phyloP scores from a whole-genome alignment of 2,797 vertebrate species.

The Siniperca scherzeri region DNA sequence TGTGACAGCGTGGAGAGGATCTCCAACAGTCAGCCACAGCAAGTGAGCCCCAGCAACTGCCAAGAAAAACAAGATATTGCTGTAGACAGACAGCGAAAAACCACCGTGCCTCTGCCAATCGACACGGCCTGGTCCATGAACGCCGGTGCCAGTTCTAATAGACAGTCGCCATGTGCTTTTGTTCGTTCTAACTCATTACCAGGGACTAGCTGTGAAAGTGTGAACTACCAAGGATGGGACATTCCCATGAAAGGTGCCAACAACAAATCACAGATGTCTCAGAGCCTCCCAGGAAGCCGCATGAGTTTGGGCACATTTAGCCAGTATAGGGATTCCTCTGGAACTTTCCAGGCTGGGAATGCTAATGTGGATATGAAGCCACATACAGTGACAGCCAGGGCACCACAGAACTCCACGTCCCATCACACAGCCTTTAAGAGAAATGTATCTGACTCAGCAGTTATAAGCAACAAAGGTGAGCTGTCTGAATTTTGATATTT shows the following conservation, averaged over 20 bases:
- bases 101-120: slow-evolving; percentile 43
- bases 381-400: slow-evolving; percentile 34
- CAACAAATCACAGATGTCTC: slow-evolving; percentile 58
- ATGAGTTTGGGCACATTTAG: slow-evolving; percentile 79
- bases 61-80: slow-evolving; percentile 29
- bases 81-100: slow-evolving; percentile 29
- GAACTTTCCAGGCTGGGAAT: slow-evolving; percentile 51
- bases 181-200: slow-evolving; percentile 81
- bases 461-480: slow-evolving; percentile 88
- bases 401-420: slow-evolving; percentile 41
- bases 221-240: slow-evolving; percentile 69
- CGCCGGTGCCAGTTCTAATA: not conserved
- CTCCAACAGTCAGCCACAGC: slow-evolving; percentile 78
- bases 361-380: slow-evolving; percentile 33
- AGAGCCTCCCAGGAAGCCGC: slow-evolving; percentile 55
- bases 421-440: slow-evolving; percentile 87
- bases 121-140: not conserved
- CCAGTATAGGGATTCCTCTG: slow-evolving; percentile 66
- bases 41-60: not conserved
- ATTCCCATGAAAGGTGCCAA: slow-evolving; percentile 55
- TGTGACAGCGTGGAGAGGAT: slow-evolving; percentile 93
- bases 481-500: not conserved
- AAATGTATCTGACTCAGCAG: slow-evolving; percentile 84
- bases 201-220: slow-evolving; percentile 50
- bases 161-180: slow-evolving; percentile 55